These are phyloP conservation scores for Epistrophe grossulariae DNA, from an alignment of 2,888 invertebrate species.

Conservation along the genomic window DNA sequence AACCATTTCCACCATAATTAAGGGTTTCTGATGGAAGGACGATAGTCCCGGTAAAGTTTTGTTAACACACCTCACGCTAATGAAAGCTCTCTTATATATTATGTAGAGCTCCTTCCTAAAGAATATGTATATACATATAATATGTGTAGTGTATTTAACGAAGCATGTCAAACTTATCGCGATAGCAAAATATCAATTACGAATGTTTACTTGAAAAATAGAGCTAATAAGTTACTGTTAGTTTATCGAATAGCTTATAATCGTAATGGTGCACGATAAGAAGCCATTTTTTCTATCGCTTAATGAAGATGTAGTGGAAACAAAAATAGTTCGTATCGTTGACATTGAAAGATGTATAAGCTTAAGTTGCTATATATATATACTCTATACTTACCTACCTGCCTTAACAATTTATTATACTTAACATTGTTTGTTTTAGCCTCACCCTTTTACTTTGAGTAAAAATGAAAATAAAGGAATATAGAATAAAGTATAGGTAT, in stretches of 20 bases:
- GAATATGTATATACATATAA: too few species aligned
- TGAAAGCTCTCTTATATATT: not conserved
- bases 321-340: not conserved
- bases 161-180: conserved; percentile 45
- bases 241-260: conserved; percentile 48
- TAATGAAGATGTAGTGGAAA: conserved; percentile 16
- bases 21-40: conserved; percentile 1
- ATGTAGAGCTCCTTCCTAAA: not conserved
- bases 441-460: not conserved
- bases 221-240: conserved; percentile 52
- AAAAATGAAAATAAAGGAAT: not conserved
- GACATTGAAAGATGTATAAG: not conserved
- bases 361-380: not conserved
- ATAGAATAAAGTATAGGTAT: not conserved
- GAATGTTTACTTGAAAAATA: conserved; percentile 51
- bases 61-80: conserved; percentile 4
- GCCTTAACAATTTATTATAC: not conserved
- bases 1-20: not conserved
- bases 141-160: not conserved
- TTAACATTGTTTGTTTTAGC: conserved; percentile 1
- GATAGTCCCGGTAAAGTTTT: conserved; percentile 15
- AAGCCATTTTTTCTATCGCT: conserved; percentile 23
- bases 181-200: conserved; percentile 67
- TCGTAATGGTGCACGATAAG: conserved; percentile 43
- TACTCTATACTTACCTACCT: not conserved